A percentile compares a stretch with the other conserved stretches of the same genome.
Evolutionary conservation across 2,888 invertebrate species (phyloP).

Genomic region (Sisyra terminalis): DNA sequence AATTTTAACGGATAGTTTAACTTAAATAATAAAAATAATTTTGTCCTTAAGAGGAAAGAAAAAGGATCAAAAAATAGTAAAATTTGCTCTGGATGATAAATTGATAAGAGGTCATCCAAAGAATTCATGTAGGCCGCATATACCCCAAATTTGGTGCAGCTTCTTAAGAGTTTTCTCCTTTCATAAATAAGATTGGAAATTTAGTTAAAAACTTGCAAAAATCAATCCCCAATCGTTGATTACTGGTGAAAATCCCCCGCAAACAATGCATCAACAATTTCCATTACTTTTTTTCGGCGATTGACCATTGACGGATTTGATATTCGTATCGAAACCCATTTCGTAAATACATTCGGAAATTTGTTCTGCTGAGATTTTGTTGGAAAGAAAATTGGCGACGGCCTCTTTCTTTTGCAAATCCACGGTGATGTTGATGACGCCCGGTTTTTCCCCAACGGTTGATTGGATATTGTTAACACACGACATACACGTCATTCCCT

Average conservation of each 20-base stretch:
- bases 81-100: no score
- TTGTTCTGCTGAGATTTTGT: conserved; percentile 31
- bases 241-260: not conserved
- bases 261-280: not conserved
- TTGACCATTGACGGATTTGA: conserved; percentile 27
- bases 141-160: no score
- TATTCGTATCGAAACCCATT: conserved; percentile 61
- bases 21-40: no score
- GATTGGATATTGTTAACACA: conserved; percentile 78
- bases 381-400: conserved; percentile 37
- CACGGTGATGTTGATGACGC: conserved; percentile 41
- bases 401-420: conserved; percentile 47
- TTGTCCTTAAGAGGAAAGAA: no score
- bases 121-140: no score
- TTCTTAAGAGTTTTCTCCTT: no score
- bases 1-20: no score
- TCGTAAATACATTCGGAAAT: conserved; percentile 56
- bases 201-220: no score
- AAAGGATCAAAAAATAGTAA: no score
- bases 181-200: no score
- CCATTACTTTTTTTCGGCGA: conserved; percentile 18
- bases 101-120: no score
- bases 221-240: no score
- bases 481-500: conserved; percentile 83
- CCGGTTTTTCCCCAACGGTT: conserved; percentile 41